Percentiles rank a stretch among this genome's conserved stretches.
Evolutionary conservation across 2,797 vertebrate species (phyloP).

Genomic region (Trachurus trachurus): DNA sequence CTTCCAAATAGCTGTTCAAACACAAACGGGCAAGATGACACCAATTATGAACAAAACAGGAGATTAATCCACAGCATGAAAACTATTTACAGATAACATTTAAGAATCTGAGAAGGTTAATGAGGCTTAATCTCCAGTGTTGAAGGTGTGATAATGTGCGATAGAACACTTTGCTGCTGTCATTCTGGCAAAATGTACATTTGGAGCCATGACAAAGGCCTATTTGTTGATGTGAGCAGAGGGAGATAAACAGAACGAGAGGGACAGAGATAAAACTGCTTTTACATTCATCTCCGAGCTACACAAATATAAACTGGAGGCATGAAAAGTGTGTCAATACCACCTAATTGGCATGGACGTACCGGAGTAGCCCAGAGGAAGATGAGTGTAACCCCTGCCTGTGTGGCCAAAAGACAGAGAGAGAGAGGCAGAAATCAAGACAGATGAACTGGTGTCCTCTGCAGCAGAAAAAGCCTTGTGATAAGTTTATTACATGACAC

Average conservation of each 20-base stretch:
- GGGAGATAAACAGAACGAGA: conserved; percentile 47
- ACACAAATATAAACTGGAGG: conserved; percentile 51
- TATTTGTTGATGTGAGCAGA: conserved; percentile 54
- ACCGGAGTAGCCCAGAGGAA: conserved; percentile 52
- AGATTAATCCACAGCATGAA: conserved; percentile 61
- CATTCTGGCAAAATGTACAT: conserved; percentile 52
- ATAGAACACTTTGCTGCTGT: conserved; percentile 33
- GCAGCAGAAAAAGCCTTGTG: conserved; percentile 46
- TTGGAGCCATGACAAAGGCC: conserved; percentile 47
- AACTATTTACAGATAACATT: conserved; percentile 66
- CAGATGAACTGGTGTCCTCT: conserved; percentile 48
- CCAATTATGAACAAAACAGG: conserved; percentile 67
- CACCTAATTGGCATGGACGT: conserved; percentile 63
- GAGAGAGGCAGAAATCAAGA: conserved; percentile 51
- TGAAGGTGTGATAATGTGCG: conserved; percentile 47
- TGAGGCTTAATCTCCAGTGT: conserved; percentile 50
- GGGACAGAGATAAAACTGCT: conserved; percentile 44
- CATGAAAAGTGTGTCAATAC: conserved; percentile 55
- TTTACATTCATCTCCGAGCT: conserved; percentile 48
- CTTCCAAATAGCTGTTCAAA: conserved; percentile 77
- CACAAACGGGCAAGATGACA: conserved; percentile 61
- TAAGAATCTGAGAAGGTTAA: conserved; percentile 62
- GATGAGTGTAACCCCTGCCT: conserved; percentile 23
- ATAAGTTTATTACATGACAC: conserved; percentile 62
- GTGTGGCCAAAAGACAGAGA: conserved; percentile 20